phyloP scores from a whole-genome alignment of 2,888 invertebrate genomes.

The Drosophila mercatorum region DNA sequence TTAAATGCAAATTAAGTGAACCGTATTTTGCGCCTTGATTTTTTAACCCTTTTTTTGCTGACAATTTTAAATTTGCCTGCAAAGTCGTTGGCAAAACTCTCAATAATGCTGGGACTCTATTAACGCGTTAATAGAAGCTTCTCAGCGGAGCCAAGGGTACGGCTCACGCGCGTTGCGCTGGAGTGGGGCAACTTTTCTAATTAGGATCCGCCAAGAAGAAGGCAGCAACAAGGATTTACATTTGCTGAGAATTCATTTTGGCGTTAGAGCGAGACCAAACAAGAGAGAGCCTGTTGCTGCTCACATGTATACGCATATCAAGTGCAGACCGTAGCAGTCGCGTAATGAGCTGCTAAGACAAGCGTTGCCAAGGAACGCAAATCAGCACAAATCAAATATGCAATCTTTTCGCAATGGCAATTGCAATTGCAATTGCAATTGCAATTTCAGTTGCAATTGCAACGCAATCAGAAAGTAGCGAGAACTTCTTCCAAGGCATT shows the following conservation, averaged over 20 bases:
- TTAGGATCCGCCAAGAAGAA: conserved; percentile 52
- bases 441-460: conserved; percentile 44
- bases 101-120: conserved; percentile 62
- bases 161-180: conserved; percentile 28
- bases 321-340: conserved; percentile 18
- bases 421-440: conserved; percentile 42
- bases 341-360: conserved; percentile 46
- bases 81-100: conserved; percentile 59
- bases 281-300: conserved; percentile 26
- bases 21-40: conserved; percentile 65
- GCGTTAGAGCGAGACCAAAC: neutral
- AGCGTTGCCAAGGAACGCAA: conserved; percentile 50
- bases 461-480: conserved; percentile 49
- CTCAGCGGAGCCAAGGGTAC: conserved; percentile 10
- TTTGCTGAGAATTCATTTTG: conserved; percentile 21
- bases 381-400: conserved; percentile 59
- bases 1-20: conserved; percentile 76
- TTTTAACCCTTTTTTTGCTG: conserved; percentile 51
- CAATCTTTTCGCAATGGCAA: conserved; percentile 48
- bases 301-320: conserved; percentile 46
- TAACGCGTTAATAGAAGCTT: conserved; percentile 57
- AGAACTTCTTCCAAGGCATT: conserved; percentile 57
- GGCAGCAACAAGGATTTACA: conserved; percentile 10
- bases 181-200: conserved; percentile 70
- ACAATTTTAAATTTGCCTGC: conserved; percentile 60